Conservation (phyloP, 2,797 vertebrate species). For the Scyliorhinus canicula region DNA sequence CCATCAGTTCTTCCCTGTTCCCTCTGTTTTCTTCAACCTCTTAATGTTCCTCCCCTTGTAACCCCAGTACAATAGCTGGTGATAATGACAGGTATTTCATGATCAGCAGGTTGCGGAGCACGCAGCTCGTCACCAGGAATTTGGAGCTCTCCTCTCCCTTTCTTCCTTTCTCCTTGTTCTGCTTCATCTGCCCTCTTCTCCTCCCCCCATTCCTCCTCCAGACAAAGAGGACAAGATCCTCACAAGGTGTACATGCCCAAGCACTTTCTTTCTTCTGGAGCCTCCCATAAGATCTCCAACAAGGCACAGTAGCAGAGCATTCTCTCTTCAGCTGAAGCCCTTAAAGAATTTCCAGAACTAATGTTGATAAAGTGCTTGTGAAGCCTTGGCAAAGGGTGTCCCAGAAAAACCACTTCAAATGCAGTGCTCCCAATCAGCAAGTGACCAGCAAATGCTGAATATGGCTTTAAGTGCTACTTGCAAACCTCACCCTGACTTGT, state of each 20-base stretch:
- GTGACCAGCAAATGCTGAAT: background rate
- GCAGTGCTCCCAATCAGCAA: background rate
- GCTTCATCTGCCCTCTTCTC: background rate
- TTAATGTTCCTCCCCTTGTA: background rate
- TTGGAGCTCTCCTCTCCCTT: background rate
- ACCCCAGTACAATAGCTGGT: background rate
- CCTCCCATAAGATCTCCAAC: too few species aligned
- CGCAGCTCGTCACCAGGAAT: background rate
- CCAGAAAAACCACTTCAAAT: background rate
- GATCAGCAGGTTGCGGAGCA: background rate
- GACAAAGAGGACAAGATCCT: too few species aligned
- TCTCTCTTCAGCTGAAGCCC: too few species aligned
- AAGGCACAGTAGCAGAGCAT: too few species aligned
- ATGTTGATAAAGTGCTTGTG: too few species aligned
- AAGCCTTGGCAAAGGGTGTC: too few species aligned
- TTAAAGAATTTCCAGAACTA: too few species aligned
- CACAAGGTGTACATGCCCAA: too few species aligned
- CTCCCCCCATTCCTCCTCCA: background rate
- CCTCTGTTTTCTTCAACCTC: background rate
- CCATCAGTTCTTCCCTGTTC: background rate
- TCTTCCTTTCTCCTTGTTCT: background rate
- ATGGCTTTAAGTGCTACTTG: background rate
- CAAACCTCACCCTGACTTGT: background rate
- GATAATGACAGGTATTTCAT: background rate
- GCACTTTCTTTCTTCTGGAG: too few species aligned